Percentiles rank a stretch among this genome's conserved stretches.
Conservation (phyloP, 2,888 invertebrate species). For the Chirona hameri region DNA sequence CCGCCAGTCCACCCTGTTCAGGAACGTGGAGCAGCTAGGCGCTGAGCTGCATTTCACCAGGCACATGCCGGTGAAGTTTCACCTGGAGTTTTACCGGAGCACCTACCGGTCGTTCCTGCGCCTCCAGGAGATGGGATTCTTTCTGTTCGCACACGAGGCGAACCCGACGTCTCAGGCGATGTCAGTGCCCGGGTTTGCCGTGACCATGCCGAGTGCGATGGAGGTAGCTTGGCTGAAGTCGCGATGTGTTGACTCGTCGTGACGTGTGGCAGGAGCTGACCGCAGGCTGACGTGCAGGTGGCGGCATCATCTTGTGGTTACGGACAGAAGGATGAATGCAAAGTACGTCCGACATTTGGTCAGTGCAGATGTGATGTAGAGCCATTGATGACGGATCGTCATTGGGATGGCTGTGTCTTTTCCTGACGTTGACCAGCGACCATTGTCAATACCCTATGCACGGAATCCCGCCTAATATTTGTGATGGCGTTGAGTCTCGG, state of each 20-base stretch:
- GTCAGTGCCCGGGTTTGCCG: not conserved
- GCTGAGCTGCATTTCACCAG: slow-evolving; percentile 1
- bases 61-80: not conserved
- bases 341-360: no score
- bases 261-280: no score
- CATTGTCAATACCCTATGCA: no score
- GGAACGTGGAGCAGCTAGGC: slow-evolving; percentile 1
- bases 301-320: no score
- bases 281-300: no score
- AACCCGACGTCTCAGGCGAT: not conserved
- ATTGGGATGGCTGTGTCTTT: no score
- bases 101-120: not conserved
- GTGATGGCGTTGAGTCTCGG: no score
- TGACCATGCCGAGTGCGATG: not conserved
- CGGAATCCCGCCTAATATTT: no score
- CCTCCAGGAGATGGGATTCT: not conserved
- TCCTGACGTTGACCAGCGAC: no score
- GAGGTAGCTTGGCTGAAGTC: slow-evolving; percentile 6
- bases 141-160: not conserved
- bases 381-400: no score
- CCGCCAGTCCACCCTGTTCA: not conserved
- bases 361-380: no score
- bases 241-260: not conserved
- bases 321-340: no score
- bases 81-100: not conserved